Evolutionary conservation across 2,113 vertebrate genomes (phyloP).

Genomic region (Neofelis nebulosa): DNA sequence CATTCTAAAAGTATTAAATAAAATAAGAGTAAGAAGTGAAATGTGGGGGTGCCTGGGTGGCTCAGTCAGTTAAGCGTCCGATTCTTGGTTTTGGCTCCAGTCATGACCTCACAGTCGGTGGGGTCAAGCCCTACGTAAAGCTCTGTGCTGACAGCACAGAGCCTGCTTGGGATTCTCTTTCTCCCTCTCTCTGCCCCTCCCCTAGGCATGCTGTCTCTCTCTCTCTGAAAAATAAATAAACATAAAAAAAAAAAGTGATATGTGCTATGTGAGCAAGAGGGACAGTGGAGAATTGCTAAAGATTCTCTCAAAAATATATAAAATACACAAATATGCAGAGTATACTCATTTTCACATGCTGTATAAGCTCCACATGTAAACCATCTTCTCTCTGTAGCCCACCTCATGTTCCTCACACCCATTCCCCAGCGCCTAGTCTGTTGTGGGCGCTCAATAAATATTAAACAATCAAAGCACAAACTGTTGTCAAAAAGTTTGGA

Average conservation of each 20-base stretch:
- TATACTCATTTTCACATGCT: neutral
- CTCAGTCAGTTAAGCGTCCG: too few species aligned
- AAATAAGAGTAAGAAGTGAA: neutral
- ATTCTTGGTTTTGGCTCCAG: too few species aligned
- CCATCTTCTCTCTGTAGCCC: neutral
- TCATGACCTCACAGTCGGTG: too few species aligned
- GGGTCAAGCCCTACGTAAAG: too few species aligned
- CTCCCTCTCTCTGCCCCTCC: too few species aligned
- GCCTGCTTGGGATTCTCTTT: too few species aligned
- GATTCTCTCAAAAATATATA: neutral
- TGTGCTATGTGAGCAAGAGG: neutral
- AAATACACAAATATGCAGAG: neutral
- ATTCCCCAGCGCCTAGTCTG: slow-evolving; percentile 54
- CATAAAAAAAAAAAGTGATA: neutral
- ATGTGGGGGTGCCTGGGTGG: too few species aligned
- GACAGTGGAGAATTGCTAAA: neutral
- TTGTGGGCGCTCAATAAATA: slow-evolving; percentile 81
- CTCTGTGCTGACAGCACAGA: too few species aligned
- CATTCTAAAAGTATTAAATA: neutral
- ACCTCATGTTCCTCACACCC: neutral
- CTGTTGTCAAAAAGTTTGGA: slow-evolving; percentile 42
- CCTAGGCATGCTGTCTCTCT: too few species aligned
- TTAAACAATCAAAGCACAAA: slow-evolving; percentile 64
- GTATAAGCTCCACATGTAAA: neutral
- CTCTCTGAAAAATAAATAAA: too few species aligned